Evolutionary conservation across 2,888 invertebrate species (phyloP), one percentile per base, ranked within the genome.

Genomic region (Brassicogethes aeneus): DNA sequence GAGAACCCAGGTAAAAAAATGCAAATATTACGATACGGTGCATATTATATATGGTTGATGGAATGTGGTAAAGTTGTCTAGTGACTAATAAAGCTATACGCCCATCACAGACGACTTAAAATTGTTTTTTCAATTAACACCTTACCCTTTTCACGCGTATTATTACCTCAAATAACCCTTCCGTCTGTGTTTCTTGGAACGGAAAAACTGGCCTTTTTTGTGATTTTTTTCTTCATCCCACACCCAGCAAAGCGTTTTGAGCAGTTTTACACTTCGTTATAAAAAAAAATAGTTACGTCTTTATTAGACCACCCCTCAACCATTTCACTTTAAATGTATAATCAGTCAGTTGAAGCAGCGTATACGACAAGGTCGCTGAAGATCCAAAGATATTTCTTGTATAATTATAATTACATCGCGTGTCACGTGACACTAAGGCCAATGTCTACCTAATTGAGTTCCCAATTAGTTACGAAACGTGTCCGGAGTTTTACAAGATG

Each of bases 401-500:
- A 23, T 7, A 5, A n/a, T n/a, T n/a, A n/a, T n/a, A n/a, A n/a
- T n/a, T n/a, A n/a, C n/a, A n/a, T n/a, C n/a, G n/a, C n/a, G 23
- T 34, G 39, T 42, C 44, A 42, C 43, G 40, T 47, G 44, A 42
- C 43, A 12, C 3, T 8, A 34, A 29, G 30, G 36, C 37, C 41
- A 41, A 40, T 39, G 46, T 44, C 44, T 50, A n/a, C n/a, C n/a
- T n/a, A 50, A 50, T 46, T 44, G 50, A 43, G 39, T 42, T 39
- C 42, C 50, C 50, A 47, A 50, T 50, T 50, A 50, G 50, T 42
- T 39, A 30, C 43, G 35, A n/a, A 47, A 50, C 50, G 50, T 47
- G 50, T 46, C 38, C 47, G 45, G 35, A 45, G 45, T 47, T 47
- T 50, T 47, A 46, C 38, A 45, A 45, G 45, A n/a, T n/a, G 41